phyloP scores from a whole-genome alignment of 92 coral and sea anemone species.

The Siderastrea radians region DNA sequence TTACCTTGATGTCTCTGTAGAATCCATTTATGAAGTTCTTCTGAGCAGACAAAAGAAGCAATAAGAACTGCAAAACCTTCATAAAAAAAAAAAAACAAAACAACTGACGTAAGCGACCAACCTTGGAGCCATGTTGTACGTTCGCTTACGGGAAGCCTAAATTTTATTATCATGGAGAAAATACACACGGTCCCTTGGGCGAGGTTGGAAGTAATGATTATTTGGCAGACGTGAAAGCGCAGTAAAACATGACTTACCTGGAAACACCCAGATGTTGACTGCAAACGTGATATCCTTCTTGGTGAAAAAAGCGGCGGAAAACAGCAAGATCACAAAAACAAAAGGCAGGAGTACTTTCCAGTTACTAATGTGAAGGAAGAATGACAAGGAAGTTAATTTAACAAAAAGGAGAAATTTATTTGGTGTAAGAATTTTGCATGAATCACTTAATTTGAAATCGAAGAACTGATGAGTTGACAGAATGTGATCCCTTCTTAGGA shows the following conservation, averaged over 20 bases:
- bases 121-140: background rate
- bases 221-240: too few species aligned
- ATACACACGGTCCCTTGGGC: too few species aligned
- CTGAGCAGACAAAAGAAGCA: conserved; percentile 31
- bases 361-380: background rate
- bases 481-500: too few species aligned
- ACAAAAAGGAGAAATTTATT: background rate
- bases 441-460: too few species aligned
- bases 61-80: conserved; percentile 35
- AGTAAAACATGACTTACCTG: conserved; percentile 35
- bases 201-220: too few species aligned
- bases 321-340: background rate
- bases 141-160: background rate
- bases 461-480: too few species aligned
- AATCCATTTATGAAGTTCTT: conserved; percentile 43
- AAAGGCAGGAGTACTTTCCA: conserved; percentile 34
- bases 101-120: background rate
- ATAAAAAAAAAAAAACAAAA: background rate
- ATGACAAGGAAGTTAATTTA: background rate
- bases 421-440: too few species aligned
- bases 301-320: conserved; percentile 19
- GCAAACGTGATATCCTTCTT: conserved; percentile 47
- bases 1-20: conserved; percentile 24
- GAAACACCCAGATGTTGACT: conserved; percentile 56
- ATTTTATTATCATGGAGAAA: too few species aligned